These are phyloP conservation scores for Motacilla tschutschensis DNA, from an alignment of 2,113 vertebrate genomes.

Conservation along the genomic window DNA sequence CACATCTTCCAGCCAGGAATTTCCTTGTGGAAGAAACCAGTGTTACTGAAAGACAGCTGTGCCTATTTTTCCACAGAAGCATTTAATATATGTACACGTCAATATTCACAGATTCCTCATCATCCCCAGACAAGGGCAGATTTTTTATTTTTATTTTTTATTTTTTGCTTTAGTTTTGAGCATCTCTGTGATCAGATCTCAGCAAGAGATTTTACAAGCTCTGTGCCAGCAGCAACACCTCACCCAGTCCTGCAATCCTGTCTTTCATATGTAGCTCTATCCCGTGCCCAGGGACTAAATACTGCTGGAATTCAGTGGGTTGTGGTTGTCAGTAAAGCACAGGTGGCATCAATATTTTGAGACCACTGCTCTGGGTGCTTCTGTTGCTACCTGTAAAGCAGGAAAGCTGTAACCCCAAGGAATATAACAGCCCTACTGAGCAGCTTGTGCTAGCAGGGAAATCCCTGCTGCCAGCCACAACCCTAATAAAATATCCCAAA, in stretches of 20 bases:
- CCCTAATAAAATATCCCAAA: background rate
- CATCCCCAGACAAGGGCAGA: background rate
- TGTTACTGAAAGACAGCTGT: background rate
- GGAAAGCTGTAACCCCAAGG: background rate
- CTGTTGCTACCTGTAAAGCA: background rate
- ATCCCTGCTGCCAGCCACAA: background rate
- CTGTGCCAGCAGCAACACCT: background rate
- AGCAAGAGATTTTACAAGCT: background rate
- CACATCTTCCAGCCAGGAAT: background rate
- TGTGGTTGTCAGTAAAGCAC: background rate
- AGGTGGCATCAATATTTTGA: background rate
- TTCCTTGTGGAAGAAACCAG: background rate
- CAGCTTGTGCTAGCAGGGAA: background rate
- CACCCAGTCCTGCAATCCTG: background rate
- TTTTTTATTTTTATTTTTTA: too few relatives aligned
- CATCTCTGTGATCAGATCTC: background rate
- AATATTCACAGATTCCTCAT: background rate
- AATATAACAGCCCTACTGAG: background rate
- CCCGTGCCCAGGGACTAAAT: background rate
- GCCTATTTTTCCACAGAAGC: background rate
- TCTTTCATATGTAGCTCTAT: background rate
- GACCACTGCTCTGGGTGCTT: background rate
- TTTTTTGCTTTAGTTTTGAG: background rate
- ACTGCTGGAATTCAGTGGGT: background rate
- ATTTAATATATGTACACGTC: background rate